These are phyloP conservation scores for Orientallactaga sibirica DNA, from an alignment of 2,797 vertebrate genomes.

Conservation along the genomic window DNA sequence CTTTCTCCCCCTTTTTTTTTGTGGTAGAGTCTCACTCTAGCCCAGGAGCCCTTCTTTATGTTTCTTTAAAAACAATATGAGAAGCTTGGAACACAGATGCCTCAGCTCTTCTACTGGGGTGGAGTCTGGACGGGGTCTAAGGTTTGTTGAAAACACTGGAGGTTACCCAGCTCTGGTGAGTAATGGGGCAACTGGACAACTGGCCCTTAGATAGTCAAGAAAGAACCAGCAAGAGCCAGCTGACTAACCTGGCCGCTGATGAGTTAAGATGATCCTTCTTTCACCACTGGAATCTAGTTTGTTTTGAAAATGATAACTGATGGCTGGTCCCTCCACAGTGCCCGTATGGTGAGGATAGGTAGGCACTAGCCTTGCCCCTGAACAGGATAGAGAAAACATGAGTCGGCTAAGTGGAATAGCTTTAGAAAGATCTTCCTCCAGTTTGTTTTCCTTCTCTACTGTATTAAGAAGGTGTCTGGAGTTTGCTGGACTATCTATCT, in stretches of 20 bases:
- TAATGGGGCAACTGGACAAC: background rate
- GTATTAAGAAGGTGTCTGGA: background rate
- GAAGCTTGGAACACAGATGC: background rate
- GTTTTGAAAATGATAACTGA: constrained; percentile 12
- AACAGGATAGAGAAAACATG: background rate
- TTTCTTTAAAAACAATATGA: constrained; percentile 37
- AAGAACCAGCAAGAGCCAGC: background rate
- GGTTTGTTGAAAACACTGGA: background rate
- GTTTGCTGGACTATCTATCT: background rate
- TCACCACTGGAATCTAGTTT: background rate
- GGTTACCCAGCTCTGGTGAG: background rate
- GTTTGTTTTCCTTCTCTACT: background rate
- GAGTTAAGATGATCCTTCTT: background rate
- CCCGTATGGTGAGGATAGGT: background rate
- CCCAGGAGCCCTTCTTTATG: background rate
- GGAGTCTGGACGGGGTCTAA: background rate
- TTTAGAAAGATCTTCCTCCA: background rate
- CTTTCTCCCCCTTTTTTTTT: constrained; percentile 9
- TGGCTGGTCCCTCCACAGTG: background rate
- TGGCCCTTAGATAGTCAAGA: background rate
- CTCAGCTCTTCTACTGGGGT: background rate
- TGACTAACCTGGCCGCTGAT: background rate
- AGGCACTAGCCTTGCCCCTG: background rate
- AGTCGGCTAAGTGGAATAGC: background rate
- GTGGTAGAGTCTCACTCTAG: too few relatives aligned